Conservation (phyloP, 2,113 vertebrate species). For the Hippocampus zosterae region DNA sequence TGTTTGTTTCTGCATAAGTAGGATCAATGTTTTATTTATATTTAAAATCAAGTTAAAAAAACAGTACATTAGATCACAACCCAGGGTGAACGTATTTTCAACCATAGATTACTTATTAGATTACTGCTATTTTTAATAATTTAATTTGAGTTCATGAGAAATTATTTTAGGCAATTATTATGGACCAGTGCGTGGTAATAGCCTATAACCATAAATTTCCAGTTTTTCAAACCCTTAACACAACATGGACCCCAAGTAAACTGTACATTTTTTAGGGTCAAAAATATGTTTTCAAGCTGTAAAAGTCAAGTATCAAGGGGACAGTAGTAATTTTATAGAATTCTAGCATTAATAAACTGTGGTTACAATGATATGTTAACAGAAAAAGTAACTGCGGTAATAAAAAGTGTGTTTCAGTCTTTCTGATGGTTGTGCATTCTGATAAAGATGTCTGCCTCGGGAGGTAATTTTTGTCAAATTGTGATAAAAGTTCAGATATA, state of each 20-base stretch:
- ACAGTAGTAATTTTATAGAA: not conserved
- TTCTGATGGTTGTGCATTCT: not conserved
- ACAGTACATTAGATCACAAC: too few species aligned
- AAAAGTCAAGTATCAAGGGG: not conserved
- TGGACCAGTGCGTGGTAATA: too few species aligned
- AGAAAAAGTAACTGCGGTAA: not conserved
- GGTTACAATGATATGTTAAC: not conserved
- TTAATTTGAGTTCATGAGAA: too few species aligned
- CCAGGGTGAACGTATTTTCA: too few species aligned
- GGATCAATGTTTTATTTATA: too few species aligned
- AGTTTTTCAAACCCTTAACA: too few species aligned
- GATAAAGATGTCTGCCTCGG: not conserved
- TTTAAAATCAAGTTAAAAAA: too few species aligned
- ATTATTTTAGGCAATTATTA: too few species aligned
- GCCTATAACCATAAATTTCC: too few species aligned
- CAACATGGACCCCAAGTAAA: not conserved
- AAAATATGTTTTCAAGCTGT: not conserved
- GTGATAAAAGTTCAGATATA: slow-evolving; percentile 22
- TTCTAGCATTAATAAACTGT: not conserved
- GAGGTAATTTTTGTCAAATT: slow-evolving; percentile 20
- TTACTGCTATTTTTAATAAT: too few species aligned
- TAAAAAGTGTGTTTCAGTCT: not conserved
- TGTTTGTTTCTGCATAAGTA: too few species aligned
- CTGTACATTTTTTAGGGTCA: not conserved
- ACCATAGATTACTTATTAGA: too few species aligned